These are phyloP conservation scores for Carcina quercana DNA, from an alignment of 2,888 invertebrate species.

Conservation along the genomic window DNA sequence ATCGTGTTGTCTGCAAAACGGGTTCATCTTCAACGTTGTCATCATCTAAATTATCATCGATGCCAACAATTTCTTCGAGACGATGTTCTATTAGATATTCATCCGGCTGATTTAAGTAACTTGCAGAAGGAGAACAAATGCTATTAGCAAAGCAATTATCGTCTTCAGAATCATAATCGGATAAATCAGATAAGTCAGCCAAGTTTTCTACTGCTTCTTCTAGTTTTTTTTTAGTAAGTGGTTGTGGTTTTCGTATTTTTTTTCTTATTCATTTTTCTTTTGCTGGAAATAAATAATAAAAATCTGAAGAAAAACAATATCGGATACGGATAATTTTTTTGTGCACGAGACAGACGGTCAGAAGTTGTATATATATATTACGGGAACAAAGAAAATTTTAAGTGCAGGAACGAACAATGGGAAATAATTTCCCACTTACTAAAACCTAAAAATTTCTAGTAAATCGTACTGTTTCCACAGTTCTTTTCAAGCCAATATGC, in stretches of 20 bases:
- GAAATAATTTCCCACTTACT: conserved; percentile 15
- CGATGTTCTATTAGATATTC: conserved; percentile 11
- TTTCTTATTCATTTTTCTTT: conserved; percentile 4
- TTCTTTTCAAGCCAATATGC: background rate
- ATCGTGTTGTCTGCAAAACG: conserved; percentile 5
- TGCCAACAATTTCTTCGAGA: conserved; percentile 13
- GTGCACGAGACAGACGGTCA: conserved; percentile 2
- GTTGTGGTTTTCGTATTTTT: conserved; percentile 2
- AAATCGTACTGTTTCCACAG: conserved; percentile 3
- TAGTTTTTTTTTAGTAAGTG: conserved; percentile 9
- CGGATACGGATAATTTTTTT: conserved; percentile 2
- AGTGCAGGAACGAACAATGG: conserved; percentile 13
- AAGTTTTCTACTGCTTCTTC: conserved; percentile 13
- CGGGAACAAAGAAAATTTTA: conserved; percentile 4
- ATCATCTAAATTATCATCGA: conserved; percentile 9
- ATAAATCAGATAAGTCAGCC: conserved; percentile 6
- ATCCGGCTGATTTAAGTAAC: conserved; percentile 11
- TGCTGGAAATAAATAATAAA: conserved; percentile 10
- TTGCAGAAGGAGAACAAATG: conserved; percentile 12
- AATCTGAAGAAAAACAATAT: conserved; percentile 3
- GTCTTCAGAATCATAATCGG: conserved; percentile 8
- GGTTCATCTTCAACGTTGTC: conserved; percentile 9
- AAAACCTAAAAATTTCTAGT: conserved; percentile 10
- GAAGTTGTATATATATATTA: conserved; percentile 5
- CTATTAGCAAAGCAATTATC: conserved; percentile 13